Evolutionary conservation across 2,113 vertebrate genomes (phyloP).

Genomic region (Dendrocopos noguchii): DNA sequence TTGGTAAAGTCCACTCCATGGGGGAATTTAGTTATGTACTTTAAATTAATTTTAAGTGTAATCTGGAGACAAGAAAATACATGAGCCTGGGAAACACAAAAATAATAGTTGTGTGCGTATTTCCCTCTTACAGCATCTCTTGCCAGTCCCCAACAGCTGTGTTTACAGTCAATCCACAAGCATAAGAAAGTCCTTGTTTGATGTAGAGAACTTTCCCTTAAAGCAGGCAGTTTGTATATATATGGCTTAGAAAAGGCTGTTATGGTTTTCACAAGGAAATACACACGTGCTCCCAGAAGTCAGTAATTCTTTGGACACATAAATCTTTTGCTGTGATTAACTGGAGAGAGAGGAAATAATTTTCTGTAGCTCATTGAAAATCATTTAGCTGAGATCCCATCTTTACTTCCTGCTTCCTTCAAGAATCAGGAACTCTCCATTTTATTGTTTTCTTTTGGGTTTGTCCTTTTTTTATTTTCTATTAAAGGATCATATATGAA

Average conservation of each 20-base stretch:
- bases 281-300: neutral
- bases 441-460: neutral
- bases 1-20: neutral
- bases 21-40: neutral
- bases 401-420: neutral
- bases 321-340: neutral
- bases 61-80: neutral
- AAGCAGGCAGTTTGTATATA: neutral
- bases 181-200: neutral
- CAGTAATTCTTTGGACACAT: neutral
- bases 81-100: neutral
- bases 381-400: neutral
- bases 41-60: neutral
- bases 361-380: neutral
- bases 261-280: neutral
- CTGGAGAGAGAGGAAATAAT: neutral
- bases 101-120: neutral
- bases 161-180: neutral
- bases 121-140: neutral
- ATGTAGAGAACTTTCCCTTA: neutral
- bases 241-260: neutral
- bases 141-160: fast-evolving
- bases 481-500: neutral
- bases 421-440: neutral
- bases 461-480: neutral